Percentiles rank a stretch among this genome's conserved stretches.
phyloP scores from a whole-genome alignment of 2,113 vertebrate species.

The Grus americana region DNA sequence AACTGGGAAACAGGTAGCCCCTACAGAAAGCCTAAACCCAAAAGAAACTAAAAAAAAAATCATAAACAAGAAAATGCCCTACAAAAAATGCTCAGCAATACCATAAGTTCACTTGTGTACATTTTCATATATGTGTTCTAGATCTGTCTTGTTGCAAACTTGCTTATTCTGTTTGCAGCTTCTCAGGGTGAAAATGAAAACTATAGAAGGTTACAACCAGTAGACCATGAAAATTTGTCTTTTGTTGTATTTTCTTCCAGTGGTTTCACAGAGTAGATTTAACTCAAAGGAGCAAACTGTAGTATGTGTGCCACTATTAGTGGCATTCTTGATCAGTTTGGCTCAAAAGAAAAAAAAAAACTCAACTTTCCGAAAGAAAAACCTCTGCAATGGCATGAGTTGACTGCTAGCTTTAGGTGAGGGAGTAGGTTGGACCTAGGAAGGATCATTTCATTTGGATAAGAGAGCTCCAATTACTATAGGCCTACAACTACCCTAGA shows the following conservation, averaged over 20 bases:
- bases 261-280: not conserved
- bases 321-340: not conserved
- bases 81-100: fast-evolving
- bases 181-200: not conserved
- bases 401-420: not conserved
- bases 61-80: not conserved
- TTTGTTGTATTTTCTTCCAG: not conserved
- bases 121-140: not conserved
- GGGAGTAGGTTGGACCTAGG: not conserved
- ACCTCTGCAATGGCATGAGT: not conserved
- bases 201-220: not conserved
- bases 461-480: not conserved
- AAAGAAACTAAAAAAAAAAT: not conserved
- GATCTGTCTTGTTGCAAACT: not conserved
- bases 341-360: not conserved
- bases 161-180: not conserved
- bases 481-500: not conserved
- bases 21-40: not conserved
- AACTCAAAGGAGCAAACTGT: not conserved
- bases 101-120: not conserved
- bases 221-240: not conserved
- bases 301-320: not conserved
- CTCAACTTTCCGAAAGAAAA: not conserved
- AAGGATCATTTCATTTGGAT: not conserved
- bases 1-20: not conserved